Evolutionary conservation across 1,140 invertebrate species (phyloP).

Genomic region (Drosophila biarmipes): DNA sequence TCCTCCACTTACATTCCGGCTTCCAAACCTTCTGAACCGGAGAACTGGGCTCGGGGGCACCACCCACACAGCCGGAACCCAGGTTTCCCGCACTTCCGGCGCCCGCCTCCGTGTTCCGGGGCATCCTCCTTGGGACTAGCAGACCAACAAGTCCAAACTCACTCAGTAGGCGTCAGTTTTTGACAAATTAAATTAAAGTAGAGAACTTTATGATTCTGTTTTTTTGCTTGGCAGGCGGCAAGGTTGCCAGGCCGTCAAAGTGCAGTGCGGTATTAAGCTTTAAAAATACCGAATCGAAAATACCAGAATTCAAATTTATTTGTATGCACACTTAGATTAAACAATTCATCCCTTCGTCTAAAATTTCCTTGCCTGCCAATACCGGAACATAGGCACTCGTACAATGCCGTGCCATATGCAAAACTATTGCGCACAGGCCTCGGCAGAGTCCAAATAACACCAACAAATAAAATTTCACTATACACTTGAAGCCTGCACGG

Average conservation of each 20-base stretch:
- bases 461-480: no score
- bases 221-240: conserved; percentile 21
- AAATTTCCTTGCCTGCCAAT: no score
- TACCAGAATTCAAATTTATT: neutral
- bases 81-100: conserved; percentile 12
- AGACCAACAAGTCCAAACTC: conserved; percentile 1
- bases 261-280: neutral
- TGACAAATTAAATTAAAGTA: conserved; percentile 53
- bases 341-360: neutral
- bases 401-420: no score
- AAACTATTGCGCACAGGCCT: no score
- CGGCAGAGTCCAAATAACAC: no score
- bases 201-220: neutral
- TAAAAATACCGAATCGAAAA: neutral
- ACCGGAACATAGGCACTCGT: no score
- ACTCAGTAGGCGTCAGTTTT: conserved; percentile 24
- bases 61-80: conserved; percentile 25
- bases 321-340: neutral
- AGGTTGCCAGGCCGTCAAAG: conserved; percentile 4
- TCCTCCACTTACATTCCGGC: conserved; percentile 84
- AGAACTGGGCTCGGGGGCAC: conserved; percentile 67
- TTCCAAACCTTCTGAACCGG: conserved; percentile 85
- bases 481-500: neutral
- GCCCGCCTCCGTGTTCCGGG: conserved; percentile 35
- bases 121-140: conserved; percentile 33